Percentiles rank a stretch among this genome's conserved stretches.
phyloP scores from a whole-genome alignment of 2,888 invertebrate species.

The Pedicia rivosa region DNA sequence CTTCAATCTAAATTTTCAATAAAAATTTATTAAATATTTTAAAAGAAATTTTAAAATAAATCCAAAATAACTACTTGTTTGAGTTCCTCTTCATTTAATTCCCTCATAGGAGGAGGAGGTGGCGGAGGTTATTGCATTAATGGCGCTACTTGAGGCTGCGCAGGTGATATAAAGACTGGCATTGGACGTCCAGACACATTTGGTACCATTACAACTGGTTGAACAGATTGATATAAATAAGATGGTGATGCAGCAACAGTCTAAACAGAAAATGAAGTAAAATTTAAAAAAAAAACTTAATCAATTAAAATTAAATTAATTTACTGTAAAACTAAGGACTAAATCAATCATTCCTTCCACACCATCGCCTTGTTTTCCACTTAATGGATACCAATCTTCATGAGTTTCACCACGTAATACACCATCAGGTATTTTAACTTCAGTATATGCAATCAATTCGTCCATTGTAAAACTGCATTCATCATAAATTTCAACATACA shows the following conservation, averaged over 20 bases:
- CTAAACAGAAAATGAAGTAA: conserved; percentile 27
- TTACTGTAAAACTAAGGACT: conserved; percentile 63
- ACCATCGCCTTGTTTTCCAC: conserved; percentile 88
- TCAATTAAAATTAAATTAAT: no score
- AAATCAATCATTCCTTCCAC: conserved; percentile 88
- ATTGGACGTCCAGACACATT: conserved; percentile 24
- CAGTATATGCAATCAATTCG: conserved; percentile 88
- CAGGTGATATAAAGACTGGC: conserved; percentile 21
- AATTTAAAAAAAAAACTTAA: no score
- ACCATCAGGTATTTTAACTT: conserved; percentile 69
- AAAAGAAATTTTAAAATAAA: no score
- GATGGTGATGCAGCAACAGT: conserved; percentile 19
- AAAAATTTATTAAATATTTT: no score
- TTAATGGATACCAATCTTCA: conserved; percentile 90
- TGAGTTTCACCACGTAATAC: conserved; percentile 77
- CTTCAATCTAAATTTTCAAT: no score
- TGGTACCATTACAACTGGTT: conserved; percentile 55
- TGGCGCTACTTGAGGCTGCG: conserved; percentile 13
- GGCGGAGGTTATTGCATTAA: conserved; percentile 25
- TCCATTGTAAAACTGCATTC: conserved; percentile 95
- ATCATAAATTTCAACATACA: conserved; percentile 90
- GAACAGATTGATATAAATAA: conserved; percentile 28
- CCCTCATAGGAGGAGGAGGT: conserved; percentile 17
- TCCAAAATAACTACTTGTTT: no score
- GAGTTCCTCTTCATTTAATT: conserved; percentile 41